Percentiles rank a stretch among this genome's conserved stretches.
Conservation (phyloP, 1,140 invertebrate species). For the Plectrocnemia conspersa region DNA sequence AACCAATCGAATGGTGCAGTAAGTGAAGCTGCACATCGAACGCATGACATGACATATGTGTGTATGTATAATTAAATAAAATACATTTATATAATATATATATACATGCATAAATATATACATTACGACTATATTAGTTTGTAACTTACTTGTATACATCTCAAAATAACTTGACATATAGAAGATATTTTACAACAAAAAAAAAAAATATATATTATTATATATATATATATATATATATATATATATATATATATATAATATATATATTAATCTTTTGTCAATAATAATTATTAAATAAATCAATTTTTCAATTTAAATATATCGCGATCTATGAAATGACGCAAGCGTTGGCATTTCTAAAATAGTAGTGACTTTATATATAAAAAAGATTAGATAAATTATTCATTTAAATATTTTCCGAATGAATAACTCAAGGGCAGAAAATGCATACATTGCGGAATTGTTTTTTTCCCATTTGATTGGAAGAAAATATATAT, state of each 20-base stretch:
- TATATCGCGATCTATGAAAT: slow-evolving; percentile 9
- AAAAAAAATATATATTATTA: slow-evolving; percentile 19
- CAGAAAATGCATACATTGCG: neutral
- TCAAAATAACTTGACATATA: slow-evolving; percentile 29
- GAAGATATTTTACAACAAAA: slow-evolving; percentile 35
- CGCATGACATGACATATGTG: no score
- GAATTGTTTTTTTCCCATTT: slow-evolving; percentile 3
- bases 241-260: slow-evolving; percentile 14
- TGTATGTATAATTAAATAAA: no score
- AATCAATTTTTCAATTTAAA: neutral
- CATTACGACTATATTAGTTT: slow-evolving; percentile 25
- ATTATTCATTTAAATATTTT: slow-evolving; percentile 3
- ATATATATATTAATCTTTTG: slow-evolving; percentile 25
- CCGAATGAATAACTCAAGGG: neutral
- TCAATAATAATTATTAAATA: neutral
- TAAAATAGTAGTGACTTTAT: slow-evolving; percentile 18
- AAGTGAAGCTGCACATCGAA: neutral
- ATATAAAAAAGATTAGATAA: neutral
- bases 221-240: slow-evolving; percentile 24
- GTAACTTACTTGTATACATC: slow-evolving; percentile 15
- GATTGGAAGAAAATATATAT: neutral
- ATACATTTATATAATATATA: slow-evolving; percentile 1
- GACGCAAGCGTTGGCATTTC: slow-evolving; percentile 21
- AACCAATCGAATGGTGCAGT: no score
- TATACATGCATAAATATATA: slow-evolving; percentile 4